These are phyloP conservation scores for Gambusia yucatana DNA, from an alignment of 2,797 vertebrate genomes.

Conservation along the genomic window DNA sequence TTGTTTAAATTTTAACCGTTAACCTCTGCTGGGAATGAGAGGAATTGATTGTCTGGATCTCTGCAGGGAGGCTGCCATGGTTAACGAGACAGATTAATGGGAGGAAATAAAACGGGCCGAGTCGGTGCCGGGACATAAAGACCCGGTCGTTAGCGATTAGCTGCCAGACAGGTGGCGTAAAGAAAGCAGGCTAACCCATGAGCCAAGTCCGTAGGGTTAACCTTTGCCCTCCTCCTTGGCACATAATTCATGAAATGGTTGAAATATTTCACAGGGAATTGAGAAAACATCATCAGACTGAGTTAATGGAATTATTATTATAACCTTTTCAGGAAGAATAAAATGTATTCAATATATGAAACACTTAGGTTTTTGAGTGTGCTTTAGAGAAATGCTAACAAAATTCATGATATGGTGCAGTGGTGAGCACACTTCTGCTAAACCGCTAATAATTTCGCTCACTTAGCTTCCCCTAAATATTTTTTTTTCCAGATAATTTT, in stretches of 20 bases:
- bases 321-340: neutral
- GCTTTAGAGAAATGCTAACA: neutral
- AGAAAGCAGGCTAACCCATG: conserved; percentile 37
- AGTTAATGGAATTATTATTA: neutral
- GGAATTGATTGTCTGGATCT: conserved; percentile 33
- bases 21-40: neutral
- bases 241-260: neutral
- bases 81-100: conserved; percentile 70
- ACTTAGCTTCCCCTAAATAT: too few species aligned
- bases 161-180: conserved; percentile 25
- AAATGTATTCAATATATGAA: neutral
- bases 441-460: too few species aligned
- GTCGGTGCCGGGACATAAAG: conserved; percentile 44
- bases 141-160: conserved; percentile 28
- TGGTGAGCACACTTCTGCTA: too few species aligned
- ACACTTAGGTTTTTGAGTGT: neutral
- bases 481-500: too few species aligned
- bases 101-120: conserved; percentile 39
- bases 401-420: neutral
- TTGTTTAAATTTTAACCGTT: neutral
- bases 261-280: neutral
- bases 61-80: conserved; percentile 24
- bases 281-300: neutral
- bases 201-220: neutral
- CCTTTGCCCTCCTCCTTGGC: neutral